Base-by-base conservation (phyloP, 2,113 vertebrate species). In the Hyla sarda region DNA sequence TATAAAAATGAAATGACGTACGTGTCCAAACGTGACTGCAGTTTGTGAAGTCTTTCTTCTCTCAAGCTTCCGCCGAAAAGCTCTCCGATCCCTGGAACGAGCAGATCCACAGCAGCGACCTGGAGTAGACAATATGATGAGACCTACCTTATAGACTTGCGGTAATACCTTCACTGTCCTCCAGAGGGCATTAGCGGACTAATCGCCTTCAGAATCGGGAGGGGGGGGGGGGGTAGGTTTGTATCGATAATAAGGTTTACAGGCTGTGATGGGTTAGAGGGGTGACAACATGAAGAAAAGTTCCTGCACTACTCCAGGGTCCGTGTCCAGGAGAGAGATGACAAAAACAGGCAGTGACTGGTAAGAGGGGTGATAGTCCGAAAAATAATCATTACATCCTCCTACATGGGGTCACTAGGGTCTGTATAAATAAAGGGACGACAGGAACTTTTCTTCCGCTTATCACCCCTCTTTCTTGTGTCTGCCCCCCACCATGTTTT, bases 81-180 rank as follows among this genome's bases (percentile, higher is more conserved):
- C 89, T 99, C 98, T 74, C 98, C 98, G 30, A 98, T 90, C 86
- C 95, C 96, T 65, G 98, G 97, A 83, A 99, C 95, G 0, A 99
- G 95, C 21, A 99, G 97, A 90, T 99, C 98, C 87, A 98, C 96
- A 48, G 98, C 98, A 88, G 98, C 96, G 60, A 95, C 97, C 98
- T 99, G 88, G 19, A 13, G 80, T 80, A 87, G 78, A 65, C 82
- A 90, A 71, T 37, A 23, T 21, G 14, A 41, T 9, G 65, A 65
- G 30, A 6, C 41, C 41, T 5, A n/a, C 9, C 25, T 5, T 62
- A 28, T 28, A 62, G n/a, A 8, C 54, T 25, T 12, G n/a, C 16
- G 54, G 16, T 17, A 54, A 19, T 19, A 5, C 17, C 14, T 19
- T 3, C 6, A 19, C 54, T 58, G 3, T 58, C 21, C 54, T 23